phyloP scores from a whole-genome alignment of 2,888 invertebrate species.

The Acrocera orbiculus region DNA sequence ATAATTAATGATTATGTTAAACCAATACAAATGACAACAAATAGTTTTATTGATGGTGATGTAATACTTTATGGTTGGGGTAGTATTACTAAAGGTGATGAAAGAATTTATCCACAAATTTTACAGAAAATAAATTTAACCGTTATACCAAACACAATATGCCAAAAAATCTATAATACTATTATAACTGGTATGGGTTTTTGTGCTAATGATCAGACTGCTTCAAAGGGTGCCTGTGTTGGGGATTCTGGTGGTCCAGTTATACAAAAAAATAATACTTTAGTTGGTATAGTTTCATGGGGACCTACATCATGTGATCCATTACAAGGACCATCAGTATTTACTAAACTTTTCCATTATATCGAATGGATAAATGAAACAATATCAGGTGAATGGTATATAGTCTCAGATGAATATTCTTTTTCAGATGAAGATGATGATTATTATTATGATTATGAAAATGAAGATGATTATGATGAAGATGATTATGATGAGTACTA shows the following conservation, averaged over 20 bases:
- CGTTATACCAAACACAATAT: conserved; percentile 6
- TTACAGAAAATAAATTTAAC: conserved; percentile 9
- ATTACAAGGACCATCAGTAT: conserved; percentile 20
- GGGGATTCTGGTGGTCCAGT: conserved; percentile 16
- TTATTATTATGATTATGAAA: neutral
- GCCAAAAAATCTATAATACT: conserved; percentile 5
- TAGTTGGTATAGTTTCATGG: conserved; percentile 28
- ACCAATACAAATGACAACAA: conserved; percentile 4
- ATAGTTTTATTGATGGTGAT: conserved; percentile 3
- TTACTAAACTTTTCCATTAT: conserved; percentile 22
- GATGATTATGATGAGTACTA: neutral
- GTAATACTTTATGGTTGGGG: conserved; percentile 12
- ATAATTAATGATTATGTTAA: conserved; percentile 6
- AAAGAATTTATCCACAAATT: conserved; percentile 6
- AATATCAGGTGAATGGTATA: neutral
- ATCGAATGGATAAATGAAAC: conserved; percentile 15
- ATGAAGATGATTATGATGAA: neutral
- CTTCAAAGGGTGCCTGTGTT: conserved; percentile 10
- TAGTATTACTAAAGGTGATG: conserved; percentile 4
- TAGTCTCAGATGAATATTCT: neutral
- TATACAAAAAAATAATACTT: conserved; percentile 11
- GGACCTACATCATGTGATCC: conserved; percentile 22
- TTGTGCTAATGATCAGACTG: conserved; percentile 9
- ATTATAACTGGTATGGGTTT: conserved; percentile 8
- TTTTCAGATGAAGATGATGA: conserved; percentile 2